Evolutionary conservation across 2,113 vertebrate genomes (phyloP), one percentile per base, ranked within the genome.

Genomic region (Antidorcas marsupialis): DNA sequence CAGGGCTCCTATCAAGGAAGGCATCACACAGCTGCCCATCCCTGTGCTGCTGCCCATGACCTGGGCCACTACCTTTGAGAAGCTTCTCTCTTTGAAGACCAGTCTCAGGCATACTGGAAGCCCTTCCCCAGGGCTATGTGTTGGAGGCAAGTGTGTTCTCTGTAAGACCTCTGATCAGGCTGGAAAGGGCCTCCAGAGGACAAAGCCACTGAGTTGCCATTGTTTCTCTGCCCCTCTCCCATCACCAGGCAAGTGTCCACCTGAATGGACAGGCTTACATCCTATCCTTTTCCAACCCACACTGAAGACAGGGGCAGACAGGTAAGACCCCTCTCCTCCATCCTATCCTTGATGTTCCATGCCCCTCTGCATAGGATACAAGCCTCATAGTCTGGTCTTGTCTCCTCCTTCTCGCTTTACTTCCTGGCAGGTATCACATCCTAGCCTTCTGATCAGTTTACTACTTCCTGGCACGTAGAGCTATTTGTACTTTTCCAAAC

Each of bases 151-250:
- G 11, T 8, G 25, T 39, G 64, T n/a, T 78, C 90, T 59, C 36
- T 16, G 5, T 2, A 45, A 25, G 30, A 47, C 14, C 23, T 6
- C n/a, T 13, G 2, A 33, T 53, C 0, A 13, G 82, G 45, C 16
- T 95, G 43, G 52, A 39, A 45, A 36, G 45, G 12, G 30, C 45
- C n/a, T 50, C 28, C 15, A n/a, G 59, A 81, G 57, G 71, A 11
- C 47, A 36, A 36, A 19, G 82, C 27, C 39, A 2, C 0, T 0
- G 7, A 57, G 10, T 0, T 15, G 39, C 60, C 7, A 6, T 1
- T 28, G 45, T 21, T 28, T 52, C 50, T 79, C 33, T 3, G 36
- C 50, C n/a, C 74, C 47, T 57, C 28, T 53, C 11, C 7, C 16
- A 28, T 50, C 81, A 36, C 45, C 30, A n/a, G 36, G 36, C 76